phyloP scores from a whole-genome alignment of 2,888 invertebrate genomes.

The Noctua fimbriata region DNA sequence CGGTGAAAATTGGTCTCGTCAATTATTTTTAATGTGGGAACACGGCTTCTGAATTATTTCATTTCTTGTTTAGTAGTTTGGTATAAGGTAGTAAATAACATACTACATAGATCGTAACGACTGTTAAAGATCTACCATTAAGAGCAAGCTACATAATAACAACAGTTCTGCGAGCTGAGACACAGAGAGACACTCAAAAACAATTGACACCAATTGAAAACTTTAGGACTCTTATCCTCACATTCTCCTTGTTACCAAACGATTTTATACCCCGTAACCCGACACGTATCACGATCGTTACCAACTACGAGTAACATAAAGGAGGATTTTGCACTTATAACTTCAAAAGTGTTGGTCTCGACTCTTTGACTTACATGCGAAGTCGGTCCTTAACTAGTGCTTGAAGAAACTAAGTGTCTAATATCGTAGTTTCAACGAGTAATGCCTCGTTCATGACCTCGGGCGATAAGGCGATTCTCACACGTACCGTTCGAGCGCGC shows the following conservation, averaged over 20 bases:
- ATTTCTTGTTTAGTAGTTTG: not conserved
- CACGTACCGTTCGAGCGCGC: no score
- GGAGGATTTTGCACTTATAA: slow-evolving; percentile 40
- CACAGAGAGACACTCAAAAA: slow-evolving; percentile 3
- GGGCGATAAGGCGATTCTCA: not conserved
- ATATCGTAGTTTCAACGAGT: slow-evolving; percentile 20
- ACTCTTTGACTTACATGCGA: slow-evolving; percentile 29
- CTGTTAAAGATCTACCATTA: not conserved
- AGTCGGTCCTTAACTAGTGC: slow-evolving; percentile 28
- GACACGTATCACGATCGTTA: slow-evolving; percentile 30
- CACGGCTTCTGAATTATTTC: not conserved
- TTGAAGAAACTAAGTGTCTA: slow-evolving; percentile 38
- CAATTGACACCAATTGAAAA: slow-evolving; percentile 15
- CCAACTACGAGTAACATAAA: slow-evolving; percentile 49
- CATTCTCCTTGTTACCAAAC: slow-evolving; percentile 46
- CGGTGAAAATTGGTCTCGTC: slow-evolving; percentile 16
- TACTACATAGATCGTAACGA: not conserved
- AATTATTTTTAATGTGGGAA: slow-evolving; percentile 13
- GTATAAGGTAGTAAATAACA: not conserved
- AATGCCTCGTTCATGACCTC: not conserved
- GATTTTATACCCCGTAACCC: slow-evolving; percentile 26
- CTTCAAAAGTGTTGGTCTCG: slow-evolving; percentile 41
- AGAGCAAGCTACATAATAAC: not conserved
- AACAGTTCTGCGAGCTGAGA: not conserved
- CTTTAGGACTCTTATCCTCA: slow-evolving; percentile 3